Evolutionary conservation across 2,888 invertebrate genomes (phyloP).

Genomic region (Lycia hirtaria): DNA sequence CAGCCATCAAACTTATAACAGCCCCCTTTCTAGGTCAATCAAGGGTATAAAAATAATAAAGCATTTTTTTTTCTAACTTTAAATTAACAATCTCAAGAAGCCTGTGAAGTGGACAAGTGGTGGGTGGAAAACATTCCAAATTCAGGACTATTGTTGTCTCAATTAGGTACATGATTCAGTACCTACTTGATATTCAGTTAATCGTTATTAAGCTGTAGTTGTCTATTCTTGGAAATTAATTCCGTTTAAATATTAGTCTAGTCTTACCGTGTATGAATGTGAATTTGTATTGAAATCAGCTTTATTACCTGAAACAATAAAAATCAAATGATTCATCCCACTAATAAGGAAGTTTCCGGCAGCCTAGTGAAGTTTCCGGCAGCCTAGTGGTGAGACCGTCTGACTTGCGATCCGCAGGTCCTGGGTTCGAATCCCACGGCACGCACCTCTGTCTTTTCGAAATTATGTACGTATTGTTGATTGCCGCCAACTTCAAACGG

Average conservation of each 20-base stretch:
- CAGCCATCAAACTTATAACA: too few relatives aligned
- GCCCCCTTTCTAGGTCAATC: too few relatives aligned
- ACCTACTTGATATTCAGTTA: constrained; percentile 13
- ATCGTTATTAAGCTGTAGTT: background rate
- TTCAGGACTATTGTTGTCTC: constrained; percentile 6
- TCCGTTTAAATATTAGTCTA: too few relatives aligned
- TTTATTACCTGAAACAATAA: background rate
- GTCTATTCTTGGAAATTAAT: background rate
- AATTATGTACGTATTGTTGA: too few relatives aligned
- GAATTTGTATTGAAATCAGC: background rate
- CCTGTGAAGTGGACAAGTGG: constrained; percentile 1
- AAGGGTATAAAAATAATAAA: too few relatives aligned
- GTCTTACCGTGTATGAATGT: background rate
- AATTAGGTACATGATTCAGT: constrained; percentile 11
- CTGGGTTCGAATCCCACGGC: too few relatives aligned
- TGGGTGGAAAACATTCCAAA: background rate
- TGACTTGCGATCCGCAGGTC: too few relatives aligned
- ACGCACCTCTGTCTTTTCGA: too few relatives aligned
- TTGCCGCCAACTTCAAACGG: too few relatives aligned
- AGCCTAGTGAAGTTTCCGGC: too few relatives aligned
- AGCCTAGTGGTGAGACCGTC: too few relatives aligned
- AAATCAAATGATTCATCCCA: background rate
- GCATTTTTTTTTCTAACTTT: background rate
- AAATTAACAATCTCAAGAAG: background rate
- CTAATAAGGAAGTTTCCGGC: background rate